Conservation (phyloP, 2,888 invertebrate genomes). For the Drosophila ustulata region DNA sequence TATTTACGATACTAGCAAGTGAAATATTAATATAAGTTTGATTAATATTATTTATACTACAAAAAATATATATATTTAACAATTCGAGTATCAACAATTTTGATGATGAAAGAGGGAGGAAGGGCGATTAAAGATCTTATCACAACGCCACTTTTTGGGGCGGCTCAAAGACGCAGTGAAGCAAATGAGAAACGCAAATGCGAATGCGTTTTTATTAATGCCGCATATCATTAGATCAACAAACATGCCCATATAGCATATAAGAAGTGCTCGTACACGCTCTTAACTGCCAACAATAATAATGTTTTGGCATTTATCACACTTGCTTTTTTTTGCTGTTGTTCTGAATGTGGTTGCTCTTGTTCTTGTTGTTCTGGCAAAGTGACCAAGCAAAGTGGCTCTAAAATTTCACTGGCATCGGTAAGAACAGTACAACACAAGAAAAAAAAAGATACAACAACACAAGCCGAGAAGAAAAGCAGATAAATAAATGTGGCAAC, state of each 20-base stretch:
- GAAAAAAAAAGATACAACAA: slow-evolving; percentile 18
- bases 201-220: slow-evolving; percentile 70
- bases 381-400: slow-evolving; percentile 76
- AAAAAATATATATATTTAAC: too few relatives aligned
- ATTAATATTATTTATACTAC: not conserved
- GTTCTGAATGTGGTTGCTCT: slow-evolving; percentile 14
- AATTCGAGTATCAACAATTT: too few relatives aligned
- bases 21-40: not conserved
- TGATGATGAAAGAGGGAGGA: not conserved
- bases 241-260: slow-evolving; percentile 41
- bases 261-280: slow-evolving; percentile 43
- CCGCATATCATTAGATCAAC: slow-evolving; percentile 70
- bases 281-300: slow-evolving; percentile 64
- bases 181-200: slow-evolving; percentile 59
- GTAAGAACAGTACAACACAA: slow-evolving; percentile 20
- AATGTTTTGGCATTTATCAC: slow-evolving; percentile 73
- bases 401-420: slow-evolving; percentile 72
- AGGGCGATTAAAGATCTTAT: not conserved
- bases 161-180: slow-evolving; percentile 9
- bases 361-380: slow-evolving; percentile 42
- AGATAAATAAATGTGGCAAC: slow-evolving; percentile 77
- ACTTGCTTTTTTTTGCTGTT: slow-evolving; percentile 44
- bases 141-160: not conserved
- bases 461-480: slow-evolving; percentile 34
- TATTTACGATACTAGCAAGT: too few relatives aligned